Evolutionary conservation across 64 coral and sea anemone species (phyloP).

Genomic region (Cladopsammia gracilis): DNA sequence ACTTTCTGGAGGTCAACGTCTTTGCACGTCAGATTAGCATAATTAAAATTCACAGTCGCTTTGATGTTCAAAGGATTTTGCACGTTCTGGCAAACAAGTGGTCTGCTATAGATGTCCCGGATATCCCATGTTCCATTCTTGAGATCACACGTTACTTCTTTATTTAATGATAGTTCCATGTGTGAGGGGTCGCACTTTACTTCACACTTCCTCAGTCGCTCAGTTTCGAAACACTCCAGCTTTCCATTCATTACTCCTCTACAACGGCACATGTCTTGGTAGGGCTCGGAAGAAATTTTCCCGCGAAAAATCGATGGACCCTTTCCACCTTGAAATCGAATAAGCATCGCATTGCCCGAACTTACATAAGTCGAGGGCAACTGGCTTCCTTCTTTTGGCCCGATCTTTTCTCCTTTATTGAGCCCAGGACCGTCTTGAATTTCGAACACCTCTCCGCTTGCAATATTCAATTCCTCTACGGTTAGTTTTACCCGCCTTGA

Average conservation of each 20-base stretch:
- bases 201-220: conserved; percentile 14
- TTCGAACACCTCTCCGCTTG: conserved; percentile 22
- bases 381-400: neutral
- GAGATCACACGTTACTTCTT: conserved; percentile 27
- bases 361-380: neutral
- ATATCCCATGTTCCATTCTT: conserved; percentile 31
- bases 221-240: conserved; percentile 27
- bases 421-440: conserved; percentile 3
- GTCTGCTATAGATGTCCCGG: neutral
- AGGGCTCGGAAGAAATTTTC: conserved; percentile 12
- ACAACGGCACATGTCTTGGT: conserved; percentile 24
- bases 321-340: neutral
- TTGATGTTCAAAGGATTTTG: conserved; percentile 20
- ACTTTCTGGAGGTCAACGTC: neutral
- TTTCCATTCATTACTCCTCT: neutral
- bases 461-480: conserved; percentile 18
- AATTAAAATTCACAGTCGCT: conserved; percentile 16
- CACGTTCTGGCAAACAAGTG: neutral
- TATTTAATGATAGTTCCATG: conserved; percentile 20
- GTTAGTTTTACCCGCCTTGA: conserved; percentile 19
- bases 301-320: conserved; percentile 28
- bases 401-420: neutral
- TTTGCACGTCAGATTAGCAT: conserved; percentile 13
- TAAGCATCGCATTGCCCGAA: conserved; percentile 21
- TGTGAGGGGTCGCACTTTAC: neutral